Percentiles rank a stretch among this genome's conserved stretches.
Evolutionary conservation across 2,888 invertebrate genomes (phyloP).

Genomic region (Mythimna vitellina): DNA sequence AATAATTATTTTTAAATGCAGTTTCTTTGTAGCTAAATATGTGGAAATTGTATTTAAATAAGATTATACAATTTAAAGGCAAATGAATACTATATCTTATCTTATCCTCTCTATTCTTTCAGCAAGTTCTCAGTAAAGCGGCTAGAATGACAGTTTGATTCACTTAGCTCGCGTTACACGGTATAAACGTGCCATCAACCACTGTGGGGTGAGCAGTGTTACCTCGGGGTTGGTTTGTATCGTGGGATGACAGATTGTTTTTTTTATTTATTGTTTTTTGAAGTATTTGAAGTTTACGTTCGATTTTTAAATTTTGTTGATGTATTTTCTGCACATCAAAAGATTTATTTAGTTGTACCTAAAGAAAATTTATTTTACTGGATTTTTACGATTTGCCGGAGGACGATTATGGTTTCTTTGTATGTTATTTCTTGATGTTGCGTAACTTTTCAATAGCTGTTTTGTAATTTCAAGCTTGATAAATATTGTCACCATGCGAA

Average conservation of each 20-base stretch:
- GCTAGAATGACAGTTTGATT: slow-evolving; percentile 90
- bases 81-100: not conserved
- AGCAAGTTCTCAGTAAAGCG: slow-evolving; percentile 76
- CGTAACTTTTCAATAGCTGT: not conserved
- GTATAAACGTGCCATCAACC: slow-evolving; percentile 85
- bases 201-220: slow-evolving; percentile 65
- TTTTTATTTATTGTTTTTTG: slow-evolving; percentile 20
- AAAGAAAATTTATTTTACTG: no score
- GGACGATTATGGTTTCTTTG: not conserved
- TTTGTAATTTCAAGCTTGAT: not conserved
- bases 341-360: no score
- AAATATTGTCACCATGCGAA: not conserved
- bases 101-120: slow-evolving; percentile 68
- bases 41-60: no score
- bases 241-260: slow-evolving; percentile 35
- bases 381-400: no score
- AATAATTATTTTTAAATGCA: no score
- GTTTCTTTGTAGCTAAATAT: no score
- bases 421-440: not conserved
- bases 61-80: no score
- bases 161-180: slow-evolving; percentile 88
- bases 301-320: slow-evolving; percentile 13
- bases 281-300: not conserved
- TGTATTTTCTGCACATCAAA: not conserved
- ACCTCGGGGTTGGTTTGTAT: slow-evolving; percentile 61